A percentile compares a stretch with the other conserved stretches of the same genome.
phyloP scores from a whole-genome alignment of 1,140 invertebrate species.

The Apis florea region DNA sequence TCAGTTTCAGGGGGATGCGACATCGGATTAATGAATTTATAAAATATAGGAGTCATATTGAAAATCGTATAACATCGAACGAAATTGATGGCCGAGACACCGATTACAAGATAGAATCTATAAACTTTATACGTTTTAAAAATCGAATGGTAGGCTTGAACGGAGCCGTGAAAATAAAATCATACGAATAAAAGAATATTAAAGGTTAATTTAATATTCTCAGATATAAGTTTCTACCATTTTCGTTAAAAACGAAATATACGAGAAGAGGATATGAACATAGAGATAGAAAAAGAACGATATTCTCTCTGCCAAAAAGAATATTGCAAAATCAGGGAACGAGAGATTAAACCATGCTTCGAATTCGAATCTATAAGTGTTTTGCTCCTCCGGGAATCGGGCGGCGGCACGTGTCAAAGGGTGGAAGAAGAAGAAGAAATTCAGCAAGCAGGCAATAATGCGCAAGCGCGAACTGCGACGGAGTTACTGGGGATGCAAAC shows the following conservation, averaged over 20 bases:
- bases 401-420: conserved; percentile 78
- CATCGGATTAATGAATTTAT: conserved; percentile 54
- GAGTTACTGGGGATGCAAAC: conserved; percentile 10
- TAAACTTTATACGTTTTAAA: conserved; percentile 8
- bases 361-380: conserved; percentile 65
- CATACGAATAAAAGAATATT: neutral
- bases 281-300: neutral
- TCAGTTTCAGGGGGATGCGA: neutral
- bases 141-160: neutral
- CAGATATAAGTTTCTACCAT: neutral
- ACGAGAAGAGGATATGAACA: neutral
- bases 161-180: neutral
- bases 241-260: conserved; percentile 9
- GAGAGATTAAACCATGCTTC: conserved; percentile 51
- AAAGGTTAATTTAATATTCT: neutral
- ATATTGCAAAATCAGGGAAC: conserved; percentile 23
- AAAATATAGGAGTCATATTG: conserved; percentile 36
- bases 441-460: conserved; percentile 47
- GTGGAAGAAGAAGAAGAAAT: conserved; percentile 56
- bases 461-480: conserved; percentile 51
- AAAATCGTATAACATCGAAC: conserved; percentile 32
- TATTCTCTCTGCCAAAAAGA: conserved; percentile 1
- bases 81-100: conserved; percentile 13
- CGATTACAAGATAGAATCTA: conserved; percentile 12
- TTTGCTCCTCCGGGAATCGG: conserved; percentile 57